A percentile compares a stretch with the other conserved stretches of the same genome.
phyloP scores from a whole-genome alignment of 2,113 vertebrate genomes.

The Tragelaphus imberbis region DNA sequence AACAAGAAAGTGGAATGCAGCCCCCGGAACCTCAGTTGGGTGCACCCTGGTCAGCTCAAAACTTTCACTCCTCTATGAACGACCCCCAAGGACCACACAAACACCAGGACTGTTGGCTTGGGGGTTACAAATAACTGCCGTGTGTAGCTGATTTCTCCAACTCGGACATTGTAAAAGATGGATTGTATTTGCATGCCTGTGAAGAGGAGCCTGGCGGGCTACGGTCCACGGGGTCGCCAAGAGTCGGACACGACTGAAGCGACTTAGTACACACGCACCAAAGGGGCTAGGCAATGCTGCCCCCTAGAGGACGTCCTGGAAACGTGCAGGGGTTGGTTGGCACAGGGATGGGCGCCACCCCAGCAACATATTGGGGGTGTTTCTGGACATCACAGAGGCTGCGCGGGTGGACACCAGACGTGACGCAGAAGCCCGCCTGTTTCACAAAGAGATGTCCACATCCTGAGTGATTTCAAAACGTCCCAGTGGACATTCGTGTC shows the following conservation, averaged over 20 bases:
- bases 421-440: neutral
- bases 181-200: too few species aligned
- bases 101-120: neutral
- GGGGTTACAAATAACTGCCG: neutral
- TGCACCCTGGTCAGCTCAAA: fast-evolving
- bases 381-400: neutral
- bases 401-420: neutral
- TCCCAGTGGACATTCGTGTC: neutral
- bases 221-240: neutral
- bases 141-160: neutral
- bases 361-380: neutral
- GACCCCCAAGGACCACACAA: neutral
- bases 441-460: too few species aligned
- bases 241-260: neutral
- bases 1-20: fast-evolving
- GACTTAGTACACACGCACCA: neutral
- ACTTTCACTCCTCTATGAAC: neutral
- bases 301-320: neutral
- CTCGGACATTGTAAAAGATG: fast-evolving
- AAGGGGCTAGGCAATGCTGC: neutral
- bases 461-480: fast-evolving
- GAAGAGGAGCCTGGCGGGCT: neutral
- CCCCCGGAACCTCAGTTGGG: fast-evolving
- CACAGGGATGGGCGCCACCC: neutral
- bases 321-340: neutral